Percentiles rank a stretch among this genome's conserved stretches.
Evolutionary conservation across 2,797 vertebrate species (phyloP).

Genomic region (Malacoctenus gilli): DNA sequence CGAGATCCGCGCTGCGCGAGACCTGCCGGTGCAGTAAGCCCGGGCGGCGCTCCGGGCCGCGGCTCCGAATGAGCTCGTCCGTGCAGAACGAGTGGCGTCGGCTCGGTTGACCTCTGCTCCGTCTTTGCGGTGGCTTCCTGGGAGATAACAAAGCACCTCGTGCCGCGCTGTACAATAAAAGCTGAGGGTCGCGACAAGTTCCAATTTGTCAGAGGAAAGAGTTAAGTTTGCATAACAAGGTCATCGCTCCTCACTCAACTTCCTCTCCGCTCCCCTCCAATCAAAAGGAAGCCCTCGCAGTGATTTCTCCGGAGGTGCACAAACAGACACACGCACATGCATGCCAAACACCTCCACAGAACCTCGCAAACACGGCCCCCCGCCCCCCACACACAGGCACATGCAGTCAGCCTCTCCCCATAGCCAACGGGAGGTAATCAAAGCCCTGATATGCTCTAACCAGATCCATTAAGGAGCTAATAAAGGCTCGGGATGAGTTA

Average conservation of each 20-base stretch:
- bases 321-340: background rate
- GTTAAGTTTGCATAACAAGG: conserved; percentile 1
- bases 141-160: background rate
- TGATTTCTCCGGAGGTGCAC: conserved; percentile 4
- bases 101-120: background rate
- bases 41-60: background rate
- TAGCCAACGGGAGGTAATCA: conserved; percentile 75
- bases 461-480: conserved; percentile 81
- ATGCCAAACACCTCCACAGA: background rate
- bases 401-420: conserved; percentile 44
- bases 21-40: background rate
- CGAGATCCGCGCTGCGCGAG: background rate
- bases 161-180: background rate
- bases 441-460: conserved; percentile 74
- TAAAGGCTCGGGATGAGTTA: conserved; percentile 78
- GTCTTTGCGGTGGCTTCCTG: background rate
- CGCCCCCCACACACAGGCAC: conserved; percentile 22
- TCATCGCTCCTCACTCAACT: conserved; percentile 7
- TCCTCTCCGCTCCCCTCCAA: background rate
- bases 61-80: conserved; percentile 2
- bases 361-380: conserved; percentile 2
- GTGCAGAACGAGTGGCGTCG: background rate
- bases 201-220: conserved; percentile 6
- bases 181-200: background rate
- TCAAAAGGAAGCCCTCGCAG: conserved; percentile 16